A percentile compares a stretch with the other conserved stretches of the same genome.
phyloP scores from a whole-genome alignment of 37 sponge, comb jelly and placozoan species.

The Beroe forskalii region DNA sequence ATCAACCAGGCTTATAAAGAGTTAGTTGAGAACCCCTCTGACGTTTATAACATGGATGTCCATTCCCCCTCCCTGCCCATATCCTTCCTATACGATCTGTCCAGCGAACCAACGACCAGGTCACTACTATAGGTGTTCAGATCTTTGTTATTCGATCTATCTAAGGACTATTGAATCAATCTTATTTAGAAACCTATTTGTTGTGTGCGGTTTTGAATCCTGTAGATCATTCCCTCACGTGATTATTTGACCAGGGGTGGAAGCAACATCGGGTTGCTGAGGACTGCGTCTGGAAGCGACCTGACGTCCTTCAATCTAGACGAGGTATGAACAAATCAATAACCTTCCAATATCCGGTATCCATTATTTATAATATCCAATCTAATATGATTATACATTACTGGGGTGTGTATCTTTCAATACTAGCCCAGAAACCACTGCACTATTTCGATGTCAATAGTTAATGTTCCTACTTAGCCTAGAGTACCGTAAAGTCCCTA shows the following conservation, averaged over 20 bases:
- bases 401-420: background rate
- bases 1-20: slow-evolving; percentile 59
- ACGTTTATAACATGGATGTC: slow-evolving; percentile 28
- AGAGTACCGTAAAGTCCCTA: too few relatives aligned
- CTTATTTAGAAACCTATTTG: too few relatives aligned
- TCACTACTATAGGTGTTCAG: too few relatives aligned
- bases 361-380: background rate
- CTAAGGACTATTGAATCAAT: too few relatives aligned
- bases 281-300: slow-evolving; percentile 55
- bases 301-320: slow-evolving; percentile 23
- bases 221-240: too few relatives aligned
- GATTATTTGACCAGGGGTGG: background rate
- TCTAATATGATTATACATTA: background rate
- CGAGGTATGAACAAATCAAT: slow-evolving; percentile 3
- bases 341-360: background rate
- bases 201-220: too few relatives aligned
- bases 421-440: too few relatives aligned
- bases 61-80: slow-evolving; percentile 50
- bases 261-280: slow-evolving; percentile 25
- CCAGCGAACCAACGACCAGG: slow-evolving; percentile 24
- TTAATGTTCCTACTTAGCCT: too few relatives aligned
- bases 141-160: too few relatives aligned
- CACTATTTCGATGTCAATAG: too few relatives aligned
- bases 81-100: slow-evolving; percentile 53
- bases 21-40: slow-evolving; percentile 30